Base-by-base conservation (phyloP, 2,113 vertebrate species). In the Zosterops lateralis region DNA sequence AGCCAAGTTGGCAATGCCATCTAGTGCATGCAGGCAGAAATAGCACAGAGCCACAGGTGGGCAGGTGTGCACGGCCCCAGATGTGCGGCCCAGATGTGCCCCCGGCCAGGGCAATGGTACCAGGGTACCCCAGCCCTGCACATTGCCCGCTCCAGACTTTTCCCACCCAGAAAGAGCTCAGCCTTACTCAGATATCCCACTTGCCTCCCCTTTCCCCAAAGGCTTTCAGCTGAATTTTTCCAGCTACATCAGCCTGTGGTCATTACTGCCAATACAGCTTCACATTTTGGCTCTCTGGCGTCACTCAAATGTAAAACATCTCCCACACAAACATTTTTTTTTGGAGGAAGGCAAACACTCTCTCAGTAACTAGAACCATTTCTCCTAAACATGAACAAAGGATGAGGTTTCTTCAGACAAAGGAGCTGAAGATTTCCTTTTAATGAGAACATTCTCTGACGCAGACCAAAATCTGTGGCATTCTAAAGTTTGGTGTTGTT, bases 1-100 rank as follows among this genome's bases (percentile, higher is more conserved):
- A 91, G 92, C 95, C 92, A 94, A 95, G 96, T 97, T 97, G 87
- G 95, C 96, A 96, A 96, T 97, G 98, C 98, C 97, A 97, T 96
- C 97, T 98, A 97, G 97, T 97, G 98, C 97, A 94, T 90, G 92
- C 93, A 90, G 90, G 75, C 95, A 97, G 98, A 97, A 97, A 97
- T 34, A 94, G 87, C 92, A 87, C 61, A 45, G 87, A 42, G 47
- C 45, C 4, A 4, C 9, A 2, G 60, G 38, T 32, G 6, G 83
- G 34, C 74, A 82, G 77, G 38, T 62, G 1, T 42, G 60, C 79
- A 14, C 18, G 0, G 56, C 3, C 0, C 53, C 79, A 89, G 89
- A 74, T 67, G 92, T 80, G 89, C 85, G 7, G 24, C 13, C 84
- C 83, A 81, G 92, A 89, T 87, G 80, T 92, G 84, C 40, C 40